Evolutionary conservation across 30 jellyfish, hydroid and myxozoan genomes (phyloP), one percentile per base, ranked within the genome.

Genomic region (Pelagia noctiluca): DNA sequence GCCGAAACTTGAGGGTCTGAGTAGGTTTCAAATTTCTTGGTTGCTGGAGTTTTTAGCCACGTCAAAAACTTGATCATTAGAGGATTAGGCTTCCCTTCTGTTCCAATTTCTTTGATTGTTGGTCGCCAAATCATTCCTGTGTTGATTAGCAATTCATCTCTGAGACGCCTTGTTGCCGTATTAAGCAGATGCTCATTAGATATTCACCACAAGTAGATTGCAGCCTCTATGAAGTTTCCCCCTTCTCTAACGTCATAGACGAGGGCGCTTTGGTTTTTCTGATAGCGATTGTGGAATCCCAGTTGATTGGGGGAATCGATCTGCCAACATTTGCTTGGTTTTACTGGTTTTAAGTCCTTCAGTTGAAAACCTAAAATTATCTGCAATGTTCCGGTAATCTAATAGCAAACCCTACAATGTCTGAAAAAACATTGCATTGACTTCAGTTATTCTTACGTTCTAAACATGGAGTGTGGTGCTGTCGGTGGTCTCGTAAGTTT

Each of bases 201-300:
- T 32, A 70, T 32, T 70, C 83, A 68, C 83, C 83, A 70, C 0
- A 69, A 70, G 83, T 70, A 32, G 29, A 70, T 70, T 36, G 83
- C 83, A 3, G 83, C 83, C 38, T 70, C 83, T 32, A 70, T 70
- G 38, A 70, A 70, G 19, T 29, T 32, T 70, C 83, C 83, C 37
- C 68, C 83, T 32, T 22, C 71, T 12, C 42, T 21, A 34, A 21
- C 71, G 46, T 70, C 83, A 38, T 36, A 36, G 53, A 63, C 77
- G 28, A 63, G 60, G 57, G 52, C 2, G 86, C 86, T 74, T 48
- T 42, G 76, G 76, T 74, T 74, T 48, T 53, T 74, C 4, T 53
- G 74, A 48, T 74, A 74, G 70, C 75, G 76, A 53, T 74, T 52
- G 57, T 74, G 86, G 76, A 74, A 74, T 50, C 76, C 86, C 50